phyloP scores from a whole-genome alignment of 2,888 invertebrate species.

The Camponotus fellah region DNA sequence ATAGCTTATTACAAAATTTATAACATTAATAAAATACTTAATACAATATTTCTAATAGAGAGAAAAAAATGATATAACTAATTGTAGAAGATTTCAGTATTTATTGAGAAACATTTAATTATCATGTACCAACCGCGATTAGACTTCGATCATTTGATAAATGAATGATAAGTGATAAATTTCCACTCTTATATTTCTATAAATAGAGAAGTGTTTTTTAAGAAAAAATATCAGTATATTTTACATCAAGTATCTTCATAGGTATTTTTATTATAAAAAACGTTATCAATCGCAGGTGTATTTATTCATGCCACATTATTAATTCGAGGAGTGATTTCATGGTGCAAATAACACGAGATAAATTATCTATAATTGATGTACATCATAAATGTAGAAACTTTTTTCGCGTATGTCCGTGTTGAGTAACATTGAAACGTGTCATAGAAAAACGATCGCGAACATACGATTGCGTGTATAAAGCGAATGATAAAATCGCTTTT shows the following conservation, averaged over 20 bases:
- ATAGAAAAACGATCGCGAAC: not conserved
- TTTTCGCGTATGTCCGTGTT: not conserved
- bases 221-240: not conserved
- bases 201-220: not conserved
- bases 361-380: not conserved
- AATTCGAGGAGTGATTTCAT: not conserved
- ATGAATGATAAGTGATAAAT: not conserved
- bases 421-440: constrained; percentile 17
- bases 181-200: not conserved
- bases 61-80: not conserved
- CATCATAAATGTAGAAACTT: not conserved
- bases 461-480: constrained; percentile 30
- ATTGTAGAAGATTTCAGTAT: not conserved
- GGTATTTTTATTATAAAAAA: not conserved
- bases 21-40: not conserved
- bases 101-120: not conserved
- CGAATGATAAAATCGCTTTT: constrained; percentile 52
- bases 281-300: not conserved
- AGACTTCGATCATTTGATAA: not conserved
- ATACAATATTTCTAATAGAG: not conserved
- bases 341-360: not conserved
- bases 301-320: not conserved
- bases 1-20: not conserved
- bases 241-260: not conserved
- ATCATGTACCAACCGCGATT: not conserved